phyloP scores from a whole-genome alignment of 2,797 vertebrate species.

The Notolabrus celidotus region DNA sequence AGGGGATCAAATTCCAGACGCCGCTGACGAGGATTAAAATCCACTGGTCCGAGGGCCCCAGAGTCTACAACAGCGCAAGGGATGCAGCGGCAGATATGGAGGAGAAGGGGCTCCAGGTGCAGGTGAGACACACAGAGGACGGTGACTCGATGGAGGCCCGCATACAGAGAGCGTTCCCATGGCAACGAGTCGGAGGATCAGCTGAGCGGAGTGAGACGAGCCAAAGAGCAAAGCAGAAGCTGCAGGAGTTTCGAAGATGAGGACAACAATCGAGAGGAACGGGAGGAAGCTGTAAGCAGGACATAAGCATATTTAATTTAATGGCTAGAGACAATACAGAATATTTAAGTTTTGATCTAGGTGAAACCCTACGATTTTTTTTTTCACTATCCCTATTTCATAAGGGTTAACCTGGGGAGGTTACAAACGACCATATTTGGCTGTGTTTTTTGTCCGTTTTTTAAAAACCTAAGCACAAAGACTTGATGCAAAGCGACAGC shows the following conservation, averaged over 20 bases:
- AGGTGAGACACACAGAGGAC: not conserved
- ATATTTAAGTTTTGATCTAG: not conserved
- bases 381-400: not conserved
- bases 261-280: not conserved
- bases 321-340: not conserved
- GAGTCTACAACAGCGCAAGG: not conserved
- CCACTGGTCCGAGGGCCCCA: not conserved
- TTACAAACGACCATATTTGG: too few relatives aligned
- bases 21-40: not conserved
- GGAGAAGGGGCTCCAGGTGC: not conserved
- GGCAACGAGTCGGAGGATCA: not conserved
- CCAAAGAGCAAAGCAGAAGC: not conserved
- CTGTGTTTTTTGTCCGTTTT: not conserved
- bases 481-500: not conserved
- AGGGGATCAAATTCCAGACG: not conserved
- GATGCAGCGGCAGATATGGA: not conserved
- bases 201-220: not conserved
- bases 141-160: not conserved
- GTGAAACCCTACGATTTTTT: not conserved
- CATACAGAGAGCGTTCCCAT: not conserved
- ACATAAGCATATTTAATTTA: not conserved
- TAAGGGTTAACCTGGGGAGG: not conserved
- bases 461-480: not conserved
- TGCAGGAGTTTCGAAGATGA: not conserved
- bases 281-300: not conserved